Conservation (phyloP, 1,140 invertebrate species). For the Lepidurus arcticus region DNA sequence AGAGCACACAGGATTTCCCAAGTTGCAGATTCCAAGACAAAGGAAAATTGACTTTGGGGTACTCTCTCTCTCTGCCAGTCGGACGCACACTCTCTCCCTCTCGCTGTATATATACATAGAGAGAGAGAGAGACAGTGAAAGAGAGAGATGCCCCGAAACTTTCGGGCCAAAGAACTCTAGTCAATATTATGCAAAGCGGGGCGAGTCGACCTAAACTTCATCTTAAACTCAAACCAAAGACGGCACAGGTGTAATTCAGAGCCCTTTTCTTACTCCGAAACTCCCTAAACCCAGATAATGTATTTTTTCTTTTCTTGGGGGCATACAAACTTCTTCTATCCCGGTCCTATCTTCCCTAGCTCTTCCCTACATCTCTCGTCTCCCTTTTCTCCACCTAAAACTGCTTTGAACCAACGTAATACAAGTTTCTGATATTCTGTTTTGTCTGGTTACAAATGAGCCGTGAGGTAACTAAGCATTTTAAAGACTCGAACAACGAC, state of each 20-base stretch:
- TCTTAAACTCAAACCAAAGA: not conserved
- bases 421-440: no score
- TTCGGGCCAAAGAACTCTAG: not conserved
- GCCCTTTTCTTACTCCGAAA: not conserved
- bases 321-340: not conserved
- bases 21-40: not conserved
- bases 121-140: not conserved
- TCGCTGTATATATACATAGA: not conserved
- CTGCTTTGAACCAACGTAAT: not conserved
- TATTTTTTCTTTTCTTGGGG: not conserved
- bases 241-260: conserved; percentile 8
- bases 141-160: not conserved
- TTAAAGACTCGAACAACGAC: no score
- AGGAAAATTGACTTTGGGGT: conserved; percentile 4
- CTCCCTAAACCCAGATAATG: not conserved
- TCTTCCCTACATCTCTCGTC: not conserved
- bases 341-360: not conserved
- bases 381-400: not conserved
- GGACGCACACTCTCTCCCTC: not conserved
- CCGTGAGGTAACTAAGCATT: no score
- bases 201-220: not conserved
- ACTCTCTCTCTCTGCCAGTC: not conserved
- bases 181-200: conserved; percentile 7
- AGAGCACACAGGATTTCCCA: not conserved
- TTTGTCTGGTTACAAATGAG: no score